Conservation (phyloP, 1,140 invertebrate species). For the Trichomalopsis sarcophagae region DNA sequence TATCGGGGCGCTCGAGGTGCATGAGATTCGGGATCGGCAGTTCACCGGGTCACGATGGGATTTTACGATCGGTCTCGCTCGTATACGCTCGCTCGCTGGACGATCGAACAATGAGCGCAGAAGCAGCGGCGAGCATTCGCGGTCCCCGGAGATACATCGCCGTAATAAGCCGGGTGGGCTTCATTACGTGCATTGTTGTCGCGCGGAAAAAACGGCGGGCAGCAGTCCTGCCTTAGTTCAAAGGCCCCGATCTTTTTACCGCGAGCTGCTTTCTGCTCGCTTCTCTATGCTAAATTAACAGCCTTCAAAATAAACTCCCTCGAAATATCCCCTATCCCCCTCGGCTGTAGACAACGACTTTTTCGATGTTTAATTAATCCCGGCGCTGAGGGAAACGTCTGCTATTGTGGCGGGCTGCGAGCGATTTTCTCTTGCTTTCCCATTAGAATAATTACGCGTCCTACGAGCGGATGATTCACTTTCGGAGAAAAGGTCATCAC, state of each 20-base stretch:
- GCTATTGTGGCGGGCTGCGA: not conserved
- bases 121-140: constrained; percentile 52
- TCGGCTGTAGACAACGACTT: not conserved
- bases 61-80: constrained; percentile 61
- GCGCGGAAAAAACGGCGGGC: constrained; percentile 51
- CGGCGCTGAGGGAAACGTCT: not conserved
- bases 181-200: constrained; percentile 71
- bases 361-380: constrained; percentile 39
- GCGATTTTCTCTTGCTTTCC: not conserved
- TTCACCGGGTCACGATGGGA: constrained; percentile 59
- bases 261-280: not conserved
- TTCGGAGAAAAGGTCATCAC: not conserved
- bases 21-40: constrained; percentile 50
- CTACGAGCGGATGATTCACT: too few relatives aligned
- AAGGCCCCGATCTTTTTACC: constrained; percentile 46
- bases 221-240: constrained; percentile 51
- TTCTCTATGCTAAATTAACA: constrained; percentile 45
- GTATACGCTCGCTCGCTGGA: not conserved
- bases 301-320: constrained; percentile 19
- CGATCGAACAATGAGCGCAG: constrained; percentile 65
- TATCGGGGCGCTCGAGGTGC: constrained; percentile 11
- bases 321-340: not conserved
- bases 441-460: too few relatives aligned
- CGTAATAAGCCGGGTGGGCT: constrained; percentile 68
- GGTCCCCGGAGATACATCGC: constrained; percentile 64